phyloP scores from a whole-genome alignment of 2,113 vertebrate genomes.

The Lepidothrix coronata region DNA sequence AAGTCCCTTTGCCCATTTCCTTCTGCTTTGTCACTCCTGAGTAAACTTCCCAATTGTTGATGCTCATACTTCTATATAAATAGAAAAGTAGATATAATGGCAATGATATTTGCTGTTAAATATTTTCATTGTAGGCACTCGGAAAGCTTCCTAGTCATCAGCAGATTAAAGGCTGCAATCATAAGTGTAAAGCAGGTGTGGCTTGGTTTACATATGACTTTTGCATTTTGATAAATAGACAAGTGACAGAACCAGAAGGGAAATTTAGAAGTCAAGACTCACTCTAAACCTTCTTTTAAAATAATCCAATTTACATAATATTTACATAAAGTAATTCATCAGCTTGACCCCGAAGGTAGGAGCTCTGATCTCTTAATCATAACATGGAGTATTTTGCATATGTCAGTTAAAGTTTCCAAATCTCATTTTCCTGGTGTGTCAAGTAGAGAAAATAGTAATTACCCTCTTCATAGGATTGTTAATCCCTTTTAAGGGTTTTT shows the following conservation, averaged over 20 bases:
- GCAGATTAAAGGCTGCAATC: not conserved
- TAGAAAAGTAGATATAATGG: not conserved
- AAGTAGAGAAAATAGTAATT: constrained; percentile 8
- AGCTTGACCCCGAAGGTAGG: not conserved
- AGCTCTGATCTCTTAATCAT: constrained; percentile 35
- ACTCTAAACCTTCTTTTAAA: not conserved
- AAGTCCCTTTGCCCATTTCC: constrained; percentile 56
- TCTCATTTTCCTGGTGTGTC: not conserved
- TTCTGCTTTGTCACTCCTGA: constrained; percentile 54
- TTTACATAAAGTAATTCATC: not conserved
- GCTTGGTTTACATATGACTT: not conserved
- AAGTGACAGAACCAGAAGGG: not conserved
- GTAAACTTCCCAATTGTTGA: constrained; percentile 48
- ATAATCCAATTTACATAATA: not conserved
- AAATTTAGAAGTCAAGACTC: not conserved
- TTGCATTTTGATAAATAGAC: not conserved
- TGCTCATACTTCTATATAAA: not conserved
- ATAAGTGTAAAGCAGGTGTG: not conserved
- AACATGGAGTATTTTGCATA: not conserved
- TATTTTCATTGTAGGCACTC: not conserved
- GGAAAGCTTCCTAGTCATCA: not conserved
- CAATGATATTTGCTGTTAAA: not conserved
- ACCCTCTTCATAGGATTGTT: not conserved
- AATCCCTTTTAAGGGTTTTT: not conserved
- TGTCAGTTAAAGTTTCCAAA: not conserved